These are phyloP conservation scores for Cygnus olor DNA, from an alignment of 2,797 vertebrate species.

Conservation along the genomic window DNA sequence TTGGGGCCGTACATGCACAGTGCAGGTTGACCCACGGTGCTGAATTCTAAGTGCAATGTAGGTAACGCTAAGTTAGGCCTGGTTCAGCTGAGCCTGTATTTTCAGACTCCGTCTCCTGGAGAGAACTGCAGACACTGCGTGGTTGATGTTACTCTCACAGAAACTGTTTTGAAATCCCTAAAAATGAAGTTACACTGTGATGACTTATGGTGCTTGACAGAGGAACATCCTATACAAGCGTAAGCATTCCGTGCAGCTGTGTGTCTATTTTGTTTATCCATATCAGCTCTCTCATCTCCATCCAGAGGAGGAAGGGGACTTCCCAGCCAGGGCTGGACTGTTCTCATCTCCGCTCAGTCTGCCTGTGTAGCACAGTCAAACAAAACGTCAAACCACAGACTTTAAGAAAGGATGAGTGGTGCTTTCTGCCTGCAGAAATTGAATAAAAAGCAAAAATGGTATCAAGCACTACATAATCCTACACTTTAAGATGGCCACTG, in stretches of 20 bases:
- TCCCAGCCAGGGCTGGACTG: background rate
- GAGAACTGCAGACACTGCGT: background rate
- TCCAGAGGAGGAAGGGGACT: background rate
- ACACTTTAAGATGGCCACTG: background rate
- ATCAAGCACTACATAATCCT: background rate
- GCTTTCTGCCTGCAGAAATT: background rate
- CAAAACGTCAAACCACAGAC: background rate
- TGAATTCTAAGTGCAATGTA: rapidly evolving
- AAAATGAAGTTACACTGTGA: rapidly evolving
- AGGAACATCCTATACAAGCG: background rate
- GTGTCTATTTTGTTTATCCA: background rate
- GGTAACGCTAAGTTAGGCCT: rapidly evolving
- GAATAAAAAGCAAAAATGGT: background rate
- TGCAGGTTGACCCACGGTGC: background rate
- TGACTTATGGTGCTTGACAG: rapidly evolving
- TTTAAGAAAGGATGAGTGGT: background rate
- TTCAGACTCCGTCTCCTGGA: background rate
- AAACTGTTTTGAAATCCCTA: background rate
- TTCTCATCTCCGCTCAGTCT: background rate
- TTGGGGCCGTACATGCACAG: background rate
- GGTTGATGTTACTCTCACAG: rapidly evolving
- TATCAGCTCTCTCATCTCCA: background rate
- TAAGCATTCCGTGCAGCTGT: rapidly evolving
- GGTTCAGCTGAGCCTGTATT: background rate
- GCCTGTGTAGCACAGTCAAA: background rate